Evolutionary conservation across 2,888 invertebrate species (phyloP).

Genomic region (Macrophya alboannulata): DNA sequence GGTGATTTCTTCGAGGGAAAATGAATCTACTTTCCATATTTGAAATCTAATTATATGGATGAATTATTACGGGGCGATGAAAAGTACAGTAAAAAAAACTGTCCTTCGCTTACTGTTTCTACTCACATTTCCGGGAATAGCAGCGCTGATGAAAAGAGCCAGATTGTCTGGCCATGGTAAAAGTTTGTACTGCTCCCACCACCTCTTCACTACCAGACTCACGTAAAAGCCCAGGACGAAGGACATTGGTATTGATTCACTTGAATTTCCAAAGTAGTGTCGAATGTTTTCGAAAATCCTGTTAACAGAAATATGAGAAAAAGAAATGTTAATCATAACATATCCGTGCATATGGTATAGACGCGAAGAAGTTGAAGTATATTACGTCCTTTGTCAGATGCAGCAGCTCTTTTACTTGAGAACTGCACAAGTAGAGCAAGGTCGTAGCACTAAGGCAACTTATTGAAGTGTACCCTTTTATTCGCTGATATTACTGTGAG

Average conservation of each 20-base stretch:
- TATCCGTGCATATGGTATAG: not conserved
- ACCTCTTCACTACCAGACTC: conserved; percentile 93
- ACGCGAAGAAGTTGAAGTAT: not conserved
- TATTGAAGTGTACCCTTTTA: conserved; percentile 55
- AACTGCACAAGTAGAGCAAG: conserved; percentile 61
- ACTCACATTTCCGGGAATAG: conserved; percentile 94
- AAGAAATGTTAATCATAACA: not conserved
- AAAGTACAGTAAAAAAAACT: too few species aligned
- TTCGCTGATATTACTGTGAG: conserved; percentile 51
- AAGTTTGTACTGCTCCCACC: conserved; percentile 97
- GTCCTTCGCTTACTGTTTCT: not conserved
- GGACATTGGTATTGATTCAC: conserved; percentile 96
- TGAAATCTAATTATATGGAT: too few species aligned
- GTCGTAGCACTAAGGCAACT: conserved; percentile 48
- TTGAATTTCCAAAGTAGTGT: conserved; percentile 92
- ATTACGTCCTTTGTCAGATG: conserved; percentile 23
- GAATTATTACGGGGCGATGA: too few species aligned
- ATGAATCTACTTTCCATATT: too few species aligned
- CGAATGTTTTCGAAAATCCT: conserved; percentile 94
- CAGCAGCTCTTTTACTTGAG: conserved; percentile 24
- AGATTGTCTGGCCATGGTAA: conserved; percentile 97
- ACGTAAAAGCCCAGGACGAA: conserved; percentile 98
- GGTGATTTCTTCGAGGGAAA: too few species aligned
- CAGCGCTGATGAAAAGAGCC: conserved; percentile 95
- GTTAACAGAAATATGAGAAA: conserved; percentile 73